A percentile compares a stretch with the other conserved stretches of the same genome.
Conservation (phyloP, 2,797 vertebrate genomes). For the Xerus rutilus region DNA sequence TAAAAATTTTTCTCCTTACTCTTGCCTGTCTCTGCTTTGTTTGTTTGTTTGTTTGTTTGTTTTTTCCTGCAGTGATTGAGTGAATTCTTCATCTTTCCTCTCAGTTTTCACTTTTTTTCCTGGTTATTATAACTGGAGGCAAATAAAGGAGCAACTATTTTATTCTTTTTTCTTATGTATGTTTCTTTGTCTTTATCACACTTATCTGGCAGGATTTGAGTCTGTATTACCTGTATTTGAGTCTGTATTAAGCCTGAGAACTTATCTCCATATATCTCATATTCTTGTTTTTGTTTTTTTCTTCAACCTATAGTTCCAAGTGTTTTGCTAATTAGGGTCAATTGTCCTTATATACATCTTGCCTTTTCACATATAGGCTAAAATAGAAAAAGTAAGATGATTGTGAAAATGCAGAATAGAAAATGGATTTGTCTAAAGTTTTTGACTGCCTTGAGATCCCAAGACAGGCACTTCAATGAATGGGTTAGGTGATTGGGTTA, state of each 20-base stretch:
- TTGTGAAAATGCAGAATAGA: not conserved
- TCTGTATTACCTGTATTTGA: not conserved
- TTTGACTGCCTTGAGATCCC: not conserved
- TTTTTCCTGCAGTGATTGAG: not conserved
- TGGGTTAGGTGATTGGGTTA: not conserved
- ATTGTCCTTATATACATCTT: not conserved
- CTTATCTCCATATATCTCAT: not conserved
- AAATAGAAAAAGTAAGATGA: not conserved
- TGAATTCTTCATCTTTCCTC: not conserved
- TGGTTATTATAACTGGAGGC: not conserved
- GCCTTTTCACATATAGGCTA: not conserved
- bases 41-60: not conserved
- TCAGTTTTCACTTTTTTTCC: not conserved
- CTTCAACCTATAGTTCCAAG: not conserved
- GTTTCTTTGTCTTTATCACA: not conserved
- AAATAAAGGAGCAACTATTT: not conserved
- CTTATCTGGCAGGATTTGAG: not conserved
- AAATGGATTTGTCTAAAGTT: not conserved
- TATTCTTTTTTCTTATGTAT: not conserved
- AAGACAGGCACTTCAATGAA: not conserved
- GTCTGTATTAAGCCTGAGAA: not conserved
- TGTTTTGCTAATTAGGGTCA: slow-evolving; percentile 16
- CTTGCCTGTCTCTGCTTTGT: not conserved
- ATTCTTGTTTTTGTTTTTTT: too few relatives aligned
- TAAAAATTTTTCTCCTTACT: not conserved